A percentile compares a stretch with the other conserved stretches of the same genome.
Conservation (phyloP, 53 echinoderm and acorn worm species). For the Stichopus horrens region DNA sequence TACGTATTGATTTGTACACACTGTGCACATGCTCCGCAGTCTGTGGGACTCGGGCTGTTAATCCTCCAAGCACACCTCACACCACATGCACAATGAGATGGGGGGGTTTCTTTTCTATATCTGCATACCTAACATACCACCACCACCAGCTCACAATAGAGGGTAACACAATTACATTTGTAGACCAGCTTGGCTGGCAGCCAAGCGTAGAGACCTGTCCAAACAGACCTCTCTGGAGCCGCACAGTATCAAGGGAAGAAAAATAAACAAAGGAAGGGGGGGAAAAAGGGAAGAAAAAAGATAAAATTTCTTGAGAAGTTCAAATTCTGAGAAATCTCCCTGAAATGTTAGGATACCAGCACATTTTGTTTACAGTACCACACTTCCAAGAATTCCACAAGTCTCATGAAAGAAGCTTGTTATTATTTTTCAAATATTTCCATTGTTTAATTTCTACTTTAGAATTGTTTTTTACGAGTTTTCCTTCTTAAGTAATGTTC, state of each 20-base stretch:
- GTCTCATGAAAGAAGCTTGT: no score
- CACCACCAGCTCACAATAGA: slow-evolving; percentile 17
- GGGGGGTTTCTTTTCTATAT: not conserved
- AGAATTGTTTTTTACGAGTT: no score
- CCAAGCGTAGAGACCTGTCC: not conserved
- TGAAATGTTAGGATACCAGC: no score
- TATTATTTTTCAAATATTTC: no score
- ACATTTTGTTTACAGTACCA: no score
- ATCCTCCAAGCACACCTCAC: slow-evolving; percentile 35
- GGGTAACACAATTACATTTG: slow-evolving; percentile 9
- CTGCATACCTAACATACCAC: slow-evolving; percentile 26
- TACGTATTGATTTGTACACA: no score
- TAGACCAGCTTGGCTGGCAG: slow-evolving; percentile 1
- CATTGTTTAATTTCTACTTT: no score
- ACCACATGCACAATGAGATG: slow-evolving; percentile 28
- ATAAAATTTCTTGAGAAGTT: not conserved
- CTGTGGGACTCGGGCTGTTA: not conserved
- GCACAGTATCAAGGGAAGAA: not conserved
- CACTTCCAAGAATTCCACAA: no score
- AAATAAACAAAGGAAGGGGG: not conserved
- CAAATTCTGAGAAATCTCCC: not conserved
- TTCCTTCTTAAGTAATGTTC: no score
- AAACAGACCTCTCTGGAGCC: not conserved
- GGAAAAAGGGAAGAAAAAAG: not conserved
- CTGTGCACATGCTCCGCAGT: no score